Conservation (phyloP, 1,140 invertebrate species). For the Cardiocondyla obscurior region DNA sequence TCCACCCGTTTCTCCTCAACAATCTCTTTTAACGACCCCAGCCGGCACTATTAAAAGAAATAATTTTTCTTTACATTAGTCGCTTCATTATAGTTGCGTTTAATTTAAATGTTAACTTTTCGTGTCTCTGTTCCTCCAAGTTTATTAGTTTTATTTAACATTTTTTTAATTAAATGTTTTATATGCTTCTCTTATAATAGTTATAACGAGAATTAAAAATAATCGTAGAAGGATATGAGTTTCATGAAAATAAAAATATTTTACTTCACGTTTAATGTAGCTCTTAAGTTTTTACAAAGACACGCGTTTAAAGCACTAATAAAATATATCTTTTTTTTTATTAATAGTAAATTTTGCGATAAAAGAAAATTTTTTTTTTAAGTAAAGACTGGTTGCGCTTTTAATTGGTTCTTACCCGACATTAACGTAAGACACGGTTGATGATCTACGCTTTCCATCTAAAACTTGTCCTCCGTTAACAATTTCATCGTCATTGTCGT, state of each 20-base stretch:
- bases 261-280: not conserved
- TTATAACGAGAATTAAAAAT: slow-evolving; percentile 10
- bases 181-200: not conserved
- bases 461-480: slow-evolving; percentile 13
- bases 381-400: too few relatives aligned
- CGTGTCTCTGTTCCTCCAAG: not conserved
- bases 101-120: slow-evolving; percentile 3
- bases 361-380: not conserved
- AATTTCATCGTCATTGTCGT: slow-evolving; percentile 46
- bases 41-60: slow-evolving; percentile 61
- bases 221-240: not conserved
- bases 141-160: not conserved
- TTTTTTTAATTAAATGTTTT: slow-evolving; percentile 2
- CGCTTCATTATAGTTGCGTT: not conserved
- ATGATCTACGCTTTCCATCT: slow-evolving; percentile 2
- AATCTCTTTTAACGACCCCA: slow-evolving; percentile 61
- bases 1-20: not conserved
- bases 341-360: not conserved
- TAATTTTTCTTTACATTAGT: slow-evolving; percentile 17
- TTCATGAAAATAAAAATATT: not conserved
- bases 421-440: slow-evolving; percentile 60
- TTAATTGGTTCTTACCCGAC: slow-evolving; percentile 59
- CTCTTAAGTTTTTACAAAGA: not conserved
- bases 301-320: not conserved
- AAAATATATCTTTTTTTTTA: not conserved